Percentiles rank a stretch among this genome's conserved stretches.
phyloP scores from a whole-genome alignment of 2,113 vertebrate species.

The Ancistrus triradiatus region DNA sequence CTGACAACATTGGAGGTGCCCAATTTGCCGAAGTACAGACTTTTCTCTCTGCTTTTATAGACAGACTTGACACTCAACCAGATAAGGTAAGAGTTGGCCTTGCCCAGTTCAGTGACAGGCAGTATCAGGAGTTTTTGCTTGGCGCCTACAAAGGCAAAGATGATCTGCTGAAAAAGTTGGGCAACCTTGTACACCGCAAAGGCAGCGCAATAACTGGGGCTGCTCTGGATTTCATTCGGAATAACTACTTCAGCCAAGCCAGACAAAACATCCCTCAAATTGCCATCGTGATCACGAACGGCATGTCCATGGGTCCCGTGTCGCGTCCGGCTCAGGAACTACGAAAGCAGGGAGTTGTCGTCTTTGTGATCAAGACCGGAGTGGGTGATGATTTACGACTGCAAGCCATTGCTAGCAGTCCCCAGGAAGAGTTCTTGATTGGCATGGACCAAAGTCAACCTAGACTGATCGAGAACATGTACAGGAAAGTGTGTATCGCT shows the following conservation, averaged over 20 bases:
- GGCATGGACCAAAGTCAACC: slow-evolving; percentile 56
- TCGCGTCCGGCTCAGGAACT: slow-evolving; percentile 55
- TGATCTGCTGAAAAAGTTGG: slow-evolving; percentile 60
- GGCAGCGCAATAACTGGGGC: slow-evolving; percentile 66
- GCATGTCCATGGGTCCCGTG: slow-evolving; percentile 67
- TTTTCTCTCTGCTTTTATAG: slow-evolving; percentile 64
- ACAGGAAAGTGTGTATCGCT: slow-evolving; percentile 65
- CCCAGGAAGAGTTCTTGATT: slow-evolving; percentile 64
- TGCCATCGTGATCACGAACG: slow-evolving; percentile 73
- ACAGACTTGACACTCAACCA: slow-evolving; percentile 62
- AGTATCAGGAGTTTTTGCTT: slow-evolving; percentile 66
- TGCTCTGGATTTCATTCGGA: slow-evolving; percentile 66
- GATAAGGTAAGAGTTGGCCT: slow-evolving; percentile 70
- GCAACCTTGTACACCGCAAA: slow-evolving; percentile 52
- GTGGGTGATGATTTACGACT: slow-evolving; percentile 53
- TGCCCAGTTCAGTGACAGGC: slow-evolving; percentile 66
- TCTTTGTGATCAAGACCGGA: slow-evolving; percentile 71
- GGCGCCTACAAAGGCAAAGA: slow-evolving; percentile 60
- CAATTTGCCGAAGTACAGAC: slow-evolving; percentile 66
- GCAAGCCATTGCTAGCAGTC: slow-evolving; percentile 67
- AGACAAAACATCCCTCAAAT: slow-evolving; percentile 64
- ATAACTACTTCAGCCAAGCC: slow-evolving; percentile 63
- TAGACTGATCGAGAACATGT: slow-evolving; percentile 54
- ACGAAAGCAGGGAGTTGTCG: slow-evolving; percentile 59
- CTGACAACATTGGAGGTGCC: slow-evolving; percentile 59